phyloP scores from a whole-genome alignment of 2,888 invertebrate genomes.

The Epirrhoe tristata region DNA sequence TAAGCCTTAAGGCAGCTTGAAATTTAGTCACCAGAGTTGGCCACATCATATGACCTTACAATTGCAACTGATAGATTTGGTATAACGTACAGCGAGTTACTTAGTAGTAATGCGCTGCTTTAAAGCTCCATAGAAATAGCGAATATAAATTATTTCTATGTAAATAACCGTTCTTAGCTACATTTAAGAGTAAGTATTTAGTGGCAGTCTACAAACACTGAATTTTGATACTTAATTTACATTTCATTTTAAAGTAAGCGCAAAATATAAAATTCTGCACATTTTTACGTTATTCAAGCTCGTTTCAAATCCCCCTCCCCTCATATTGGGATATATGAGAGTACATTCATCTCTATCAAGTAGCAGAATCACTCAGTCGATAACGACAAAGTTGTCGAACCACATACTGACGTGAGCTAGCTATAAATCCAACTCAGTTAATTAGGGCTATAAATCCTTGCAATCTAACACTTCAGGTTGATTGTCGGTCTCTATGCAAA shows the following conservation, averaged over 20 bases:
- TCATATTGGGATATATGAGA: background rate
- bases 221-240: background rate
- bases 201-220: conserved; percentile 60
- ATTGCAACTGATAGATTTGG: too few species aligned
- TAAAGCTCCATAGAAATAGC: too few species aligned
- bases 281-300: conserved; percentile 28
- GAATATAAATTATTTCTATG: too few species aligned
- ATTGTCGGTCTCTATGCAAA: conserved; percentile 48
- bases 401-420: conserved; percentile 39
- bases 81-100: too few species aligned
- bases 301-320: background rate
- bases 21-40: too few species aligned
- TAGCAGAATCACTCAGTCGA: conserved; percentile 40
- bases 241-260: background rate
- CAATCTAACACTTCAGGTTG: conserved; percentile 52
- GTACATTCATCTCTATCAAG: conserved; percentile 32
- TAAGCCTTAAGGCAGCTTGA: too few species aligned
- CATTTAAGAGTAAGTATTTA: too few species aligned
- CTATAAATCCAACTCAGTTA: conserved; percentile 57
- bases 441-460: conserved; percentile 59
- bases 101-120: too few species aligned
- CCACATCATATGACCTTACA: too few species aligned
- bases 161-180: too few species aligned
- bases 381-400: conserved; percentile 55
- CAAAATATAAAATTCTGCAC: background rate